phyloP scores from a whole-genome alignment of 2,113 vertebrate genomes.

The Nibea coibor region DNA sequence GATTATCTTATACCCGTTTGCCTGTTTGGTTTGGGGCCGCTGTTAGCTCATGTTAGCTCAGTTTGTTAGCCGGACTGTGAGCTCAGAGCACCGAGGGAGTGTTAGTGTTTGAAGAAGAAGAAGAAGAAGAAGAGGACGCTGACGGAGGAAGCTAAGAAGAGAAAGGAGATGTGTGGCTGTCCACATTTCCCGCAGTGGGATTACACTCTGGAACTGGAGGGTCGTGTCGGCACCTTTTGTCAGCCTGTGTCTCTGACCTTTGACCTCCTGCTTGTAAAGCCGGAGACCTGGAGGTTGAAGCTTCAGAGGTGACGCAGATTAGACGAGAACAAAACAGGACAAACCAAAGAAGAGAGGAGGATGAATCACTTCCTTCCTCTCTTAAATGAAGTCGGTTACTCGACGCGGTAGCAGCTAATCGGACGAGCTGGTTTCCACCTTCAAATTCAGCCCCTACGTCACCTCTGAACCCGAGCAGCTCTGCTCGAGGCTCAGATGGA shows the following conservation, averaged over 20 bases:
- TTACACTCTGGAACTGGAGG: not conserved
- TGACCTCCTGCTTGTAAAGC: conserved; percentile 37
- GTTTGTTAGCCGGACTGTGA: too few species aligned
- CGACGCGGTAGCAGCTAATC: not conserved
- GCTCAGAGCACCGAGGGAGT: too few species aligned
- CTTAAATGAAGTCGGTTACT: conserved; percentile 14
- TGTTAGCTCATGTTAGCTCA: too few species aligned
- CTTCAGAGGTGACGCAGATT: conserved; percentile 15
- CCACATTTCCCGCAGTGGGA: too few species aligned
- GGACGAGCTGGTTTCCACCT: not conserved
- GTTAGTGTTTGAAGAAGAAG: too few species aligned
- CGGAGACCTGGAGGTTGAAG: not conserved
- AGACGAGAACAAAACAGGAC: conserved; percentile 38
- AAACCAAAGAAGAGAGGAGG: not conserved
- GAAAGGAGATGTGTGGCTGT: too few species aligned
- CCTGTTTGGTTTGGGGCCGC: too few species aligned
- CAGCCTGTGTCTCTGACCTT: conserved; percentile 41
- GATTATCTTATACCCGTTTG: too few species aligned
- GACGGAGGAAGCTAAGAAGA: too few species aligned
- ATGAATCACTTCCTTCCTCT: conserved; percentile 12
- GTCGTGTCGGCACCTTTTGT: not conserved
- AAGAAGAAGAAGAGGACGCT: too few species aligned
- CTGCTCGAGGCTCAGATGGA: not conserved
- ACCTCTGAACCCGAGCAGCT: not conserved
- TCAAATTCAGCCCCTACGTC: not conserved